Percentiles rank a stretch among this genome's conserved stretches.
phyloP scores from a whole-genome alignment of 2,797 vertebrate genomes.

The Pristis pectinata region DNA sequence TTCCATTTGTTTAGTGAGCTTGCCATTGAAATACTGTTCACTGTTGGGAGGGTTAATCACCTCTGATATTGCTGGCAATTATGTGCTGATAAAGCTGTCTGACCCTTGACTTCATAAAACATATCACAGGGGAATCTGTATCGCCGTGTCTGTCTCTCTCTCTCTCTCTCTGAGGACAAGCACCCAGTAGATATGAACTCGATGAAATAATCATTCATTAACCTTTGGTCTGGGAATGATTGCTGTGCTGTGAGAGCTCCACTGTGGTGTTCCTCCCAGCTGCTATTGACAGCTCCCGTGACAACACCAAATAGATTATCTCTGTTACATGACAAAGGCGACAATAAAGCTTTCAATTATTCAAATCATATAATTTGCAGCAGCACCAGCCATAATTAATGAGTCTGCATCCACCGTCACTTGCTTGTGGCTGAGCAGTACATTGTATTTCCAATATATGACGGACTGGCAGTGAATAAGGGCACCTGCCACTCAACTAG shows the following conservation, averaged over 20 bases:
- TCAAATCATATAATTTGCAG: slow-evolving; percentile 10
- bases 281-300: neutral
- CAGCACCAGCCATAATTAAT: slow-evolving; percentile 16
- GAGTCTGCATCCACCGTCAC: neutral
- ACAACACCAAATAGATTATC: slow-evolving; percentile 30
- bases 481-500: neutral
- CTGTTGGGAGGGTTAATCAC: slow-evolving; percentile 30
- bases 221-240: slow-evolving; percentile 23
- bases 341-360: slow-evolving; percentile 19
- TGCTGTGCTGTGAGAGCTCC: neutral
- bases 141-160: neutral
- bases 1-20: neutral
- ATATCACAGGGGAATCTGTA: slow-evolving; percentile 2
- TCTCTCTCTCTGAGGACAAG: neutral
- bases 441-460: neutral
- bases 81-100: neutral
- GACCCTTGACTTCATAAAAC: slow-evolving; percentile 24
- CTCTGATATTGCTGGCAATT: slow-evolving; percentile 26
- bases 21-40: neutral
- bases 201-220: slow-evolving; percentile 27
- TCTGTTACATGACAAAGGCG: neutral
- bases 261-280: neutral
- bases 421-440: neutral
- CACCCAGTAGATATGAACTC: neutral
- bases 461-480: neutral